Conservation (phyloP, 2,888 invertebrate genomes). For the Eucriotettix oculatus region DNA sequence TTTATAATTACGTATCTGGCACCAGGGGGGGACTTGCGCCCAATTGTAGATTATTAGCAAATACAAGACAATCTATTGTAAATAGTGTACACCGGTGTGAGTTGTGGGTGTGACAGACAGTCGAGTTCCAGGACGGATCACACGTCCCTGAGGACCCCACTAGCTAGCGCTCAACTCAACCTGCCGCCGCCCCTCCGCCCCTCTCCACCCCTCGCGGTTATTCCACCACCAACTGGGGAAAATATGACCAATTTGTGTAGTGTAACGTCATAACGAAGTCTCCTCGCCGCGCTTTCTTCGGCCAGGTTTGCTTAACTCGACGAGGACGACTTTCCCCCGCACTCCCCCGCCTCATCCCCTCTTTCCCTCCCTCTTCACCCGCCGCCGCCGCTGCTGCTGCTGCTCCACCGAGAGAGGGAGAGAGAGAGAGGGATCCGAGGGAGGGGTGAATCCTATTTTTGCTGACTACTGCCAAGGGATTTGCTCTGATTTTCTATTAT, state of each 20-base stretch:
- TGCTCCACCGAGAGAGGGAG: too few relatives aligned
- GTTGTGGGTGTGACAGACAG: too few relatives aligned
- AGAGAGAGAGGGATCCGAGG: not conserved
- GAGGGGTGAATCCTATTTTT: constrained; percentile 14
- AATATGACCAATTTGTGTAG: constrained; percentile 13
- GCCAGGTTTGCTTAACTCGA: constrained; percentile 13
- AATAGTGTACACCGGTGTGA: too few relatives aligned
- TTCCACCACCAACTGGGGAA: not conserved
- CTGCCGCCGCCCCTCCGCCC: too few relatives aligned
- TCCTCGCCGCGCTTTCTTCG: constrained; percentile 6
- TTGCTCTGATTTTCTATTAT: constrained; percentile 14
- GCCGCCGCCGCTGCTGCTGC: not conserved
- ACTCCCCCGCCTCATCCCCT: not conserved
- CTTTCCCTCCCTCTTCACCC: constrained; percentile 9
- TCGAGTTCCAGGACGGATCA: not conserved
- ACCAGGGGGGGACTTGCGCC: too few relatives aligned
- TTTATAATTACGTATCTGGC: too few relatives aligned
- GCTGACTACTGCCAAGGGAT: constrained; percentile 15
- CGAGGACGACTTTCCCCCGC: not conserved
- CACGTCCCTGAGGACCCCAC: not conserved
- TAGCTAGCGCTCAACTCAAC: too few relatives aligned
- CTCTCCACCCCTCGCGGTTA: too few relatives aligned
- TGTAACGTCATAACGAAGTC: constrained; percentile 10
- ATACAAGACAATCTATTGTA: too few relatives aligned
- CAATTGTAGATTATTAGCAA: too few relatives aligned